Evolutionary conservation across 2,888 invertebrate genomes (phyloP), one percentile per base, ranked within the genome.

Genomic region (Endotricha flammealis): DNA sequence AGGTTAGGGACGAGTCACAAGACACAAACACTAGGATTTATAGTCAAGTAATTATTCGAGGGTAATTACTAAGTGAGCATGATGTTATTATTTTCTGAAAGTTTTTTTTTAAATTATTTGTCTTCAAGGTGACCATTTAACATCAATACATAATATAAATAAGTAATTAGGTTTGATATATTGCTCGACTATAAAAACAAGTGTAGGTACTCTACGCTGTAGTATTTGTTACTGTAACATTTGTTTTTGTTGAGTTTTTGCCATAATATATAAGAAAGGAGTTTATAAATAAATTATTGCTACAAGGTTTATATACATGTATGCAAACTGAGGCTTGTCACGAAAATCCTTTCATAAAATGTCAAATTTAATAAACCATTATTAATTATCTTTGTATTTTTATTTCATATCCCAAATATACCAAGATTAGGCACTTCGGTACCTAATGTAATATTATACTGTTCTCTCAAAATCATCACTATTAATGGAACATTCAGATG

Each of bases 321-420:
- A 82, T 67, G 79, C 80, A 81, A 80, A 76, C 71, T 65, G 81
- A 83, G 73, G 85, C 85, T 86, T 86, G 75, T 82, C 85, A 86
- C 78, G 57, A 64, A 72, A 78, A 81, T 72, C 77, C 79, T 80
- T 83, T 83, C 73, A 81, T 75, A 72, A 82, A 80, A 81, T 83
- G 78, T 83, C 80, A 82, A 83, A 82, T 82, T 80, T 82, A 83
- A 83, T 86, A 85, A 81, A 85, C 78, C 67, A 80, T 74, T 79
- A 82, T 71, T 64, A 66, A 65, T 54, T 49, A 51, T 23, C 28
- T 10, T 29, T 17, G 11, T 46, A 11, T 50, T 58, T 58, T 61
- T 31, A 56, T 52, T 53, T 16, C 3, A 29, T 34, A 32, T 11
- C 29, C n/a, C 2, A n/a, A 23, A 4, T 10, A n/a, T 9, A 20